Conservation (phyloP, 2,888 invertebrate genomes). For the Drosophila infuscata region DNA sequence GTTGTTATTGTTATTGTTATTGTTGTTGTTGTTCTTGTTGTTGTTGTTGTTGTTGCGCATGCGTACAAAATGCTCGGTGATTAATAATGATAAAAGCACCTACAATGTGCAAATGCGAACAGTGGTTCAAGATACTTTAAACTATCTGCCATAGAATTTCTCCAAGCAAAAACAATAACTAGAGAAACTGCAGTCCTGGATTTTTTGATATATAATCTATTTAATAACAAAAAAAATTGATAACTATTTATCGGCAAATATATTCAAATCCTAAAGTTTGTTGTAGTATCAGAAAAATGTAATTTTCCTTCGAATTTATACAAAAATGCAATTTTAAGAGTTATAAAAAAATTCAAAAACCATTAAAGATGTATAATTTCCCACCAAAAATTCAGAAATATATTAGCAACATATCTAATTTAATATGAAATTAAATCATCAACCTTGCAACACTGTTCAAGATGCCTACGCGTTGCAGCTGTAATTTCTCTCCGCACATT, state of each 20-base stretch:
- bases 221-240: not conserved
- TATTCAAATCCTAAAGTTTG: too few species aligned
- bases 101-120: slow-evolving; percentile 54
- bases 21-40: slow-evolving; percentile 36
- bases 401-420: not conserved
- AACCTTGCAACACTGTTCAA: slow-evolving; percentile 36
- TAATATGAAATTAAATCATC: not conserved
- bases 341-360: too few species aligned
- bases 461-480: slow-evolving; percentile 21
- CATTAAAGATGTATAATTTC: not conserved
- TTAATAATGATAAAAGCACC: slow-evolving; percentile 80
- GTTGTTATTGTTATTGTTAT: slow-evolving; percentile 52
- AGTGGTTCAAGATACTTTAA: slow-evolving; percentile 40
- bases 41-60: slow-evolving; percentile 65
- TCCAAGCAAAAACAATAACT: not conserved
- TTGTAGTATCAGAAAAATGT: too few species aligned
- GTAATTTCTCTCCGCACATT: slow-evolving; percentile 62
- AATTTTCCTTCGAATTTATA: too few species aligned
- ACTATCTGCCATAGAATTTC: slow-evolving; percentile 1
- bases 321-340: too few species aligned
- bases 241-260: too few species aligned
- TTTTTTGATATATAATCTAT: not conserved
- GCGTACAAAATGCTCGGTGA: slow-evolving; percentile 80
- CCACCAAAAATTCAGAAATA: not conserved
- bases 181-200: not conserved